Evolutionary conservation across 2,797 vertebrate species (phyloP).

Genomic region (Eurystomus glaucurus): DNA sequence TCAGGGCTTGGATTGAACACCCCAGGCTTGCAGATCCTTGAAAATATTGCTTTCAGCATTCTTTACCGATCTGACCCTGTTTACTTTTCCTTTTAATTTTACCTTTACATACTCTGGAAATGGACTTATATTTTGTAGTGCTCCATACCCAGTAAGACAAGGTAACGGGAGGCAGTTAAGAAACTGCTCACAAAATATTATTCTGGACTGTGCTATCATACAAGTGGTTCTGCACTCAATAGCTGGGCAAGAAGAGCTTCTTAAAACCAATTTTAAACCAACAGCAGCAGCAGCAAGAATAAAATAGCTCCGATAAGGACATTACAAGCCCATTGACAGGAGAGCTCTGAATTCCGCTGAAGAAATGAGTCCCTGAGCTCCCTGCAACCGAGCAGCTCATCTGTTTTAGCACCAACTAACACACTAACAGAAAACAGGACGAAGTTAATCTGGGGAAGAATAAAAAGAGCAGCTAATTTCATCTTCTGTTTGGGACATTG

Average conservation of each 20-base stretch:
- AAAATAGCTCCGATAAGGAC: background rate
- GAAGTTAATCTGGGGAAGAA: background rate
- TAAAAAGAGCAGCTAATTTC: background rate
- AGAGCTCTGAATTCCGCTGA: background rate
- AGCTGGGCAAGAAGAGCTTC: background rate
- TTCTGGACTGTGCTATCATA: background rate
- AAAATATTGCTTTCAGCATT: background rate
- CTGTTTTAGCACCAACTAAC: background rate
- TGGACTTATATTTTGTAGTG: background rate
- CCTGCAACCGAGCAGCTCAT: background rate
- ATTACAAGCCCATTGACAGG: background rate
- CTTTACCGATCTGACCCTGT: background rate
- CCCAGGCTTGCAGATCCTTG: background rate
- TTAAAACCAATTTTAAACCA: background rate
- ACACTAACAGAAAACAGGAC: background rate
- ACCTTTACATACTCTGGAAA: background rate
- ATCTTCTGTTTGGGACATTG: background rate
- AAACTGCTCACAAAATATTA: background rate
- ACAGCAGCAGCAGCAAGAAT: background rate
- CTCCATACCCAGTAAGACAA: background rate
- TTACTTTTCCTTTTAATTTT: background rate
- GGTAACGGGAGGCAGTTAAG: background rate
- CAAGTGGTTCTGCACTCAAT: background rate
- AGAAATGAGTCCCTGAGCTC: background rate
- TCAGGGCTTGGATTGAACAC: background rate